Percentiles rank a stretch among this genome's conserved stretches.
Conservation (phyloP, 2,888 invertebrate species). For the Eledone cirrhosa region DNA sequence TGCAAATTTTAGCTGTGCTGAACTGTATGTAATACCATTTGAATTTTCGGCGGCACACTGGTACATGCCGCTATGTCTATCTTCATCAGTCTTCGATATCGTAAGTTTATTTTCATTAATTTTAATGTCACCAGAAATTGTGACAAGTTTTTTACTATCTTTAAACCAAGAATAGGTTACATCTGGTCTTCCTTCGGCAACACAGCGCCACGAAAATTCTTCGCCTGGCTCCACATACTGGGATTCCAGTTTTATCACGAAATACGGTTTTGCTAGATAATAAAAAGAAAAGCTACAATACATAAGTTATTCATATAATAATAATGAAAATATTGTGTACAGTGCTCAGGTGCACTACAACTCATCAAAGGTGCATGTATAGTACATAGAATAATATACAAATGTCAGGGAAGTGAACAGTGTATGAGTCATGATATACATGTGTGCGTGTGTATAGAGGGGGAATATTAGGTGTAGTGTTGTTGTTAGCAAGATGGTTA, state of each 20-base stretch:
- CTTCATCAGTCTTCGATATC: slow-evolving; percentile 42
- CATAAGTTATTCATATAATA: no score
- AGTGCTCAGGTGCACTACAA: no score
- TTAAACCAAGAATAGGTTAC: slow-evolving; percentile 54
- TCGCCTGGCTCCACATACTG: slow-evolving; percentile 56
- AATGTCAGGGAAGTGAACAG: no score
- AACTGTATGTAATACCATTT: slow-evolving; percentile 83
- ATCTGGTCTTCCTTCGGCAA: slow-evolving; percentile 53
- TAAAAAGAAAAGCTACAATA: background rate
- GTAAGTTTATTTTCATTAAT: slow-evolving; percentile 45
- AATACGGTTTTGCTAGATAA: slow-evolving; percentile 57
- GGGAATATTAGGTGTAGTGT: no score
- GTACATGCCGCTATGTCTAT: slow-evolving; percentile 88
- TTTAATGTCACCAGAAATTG: slow-evolving; percentile 38
- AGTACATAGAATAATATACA: no score
- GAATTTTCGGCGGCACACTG: slow-evolving; percentile 92
- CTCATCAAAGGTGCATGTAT: no score
- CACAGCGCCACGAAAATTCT: slow-evolving; percentile 58
- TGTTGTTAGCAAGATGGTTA: no score
- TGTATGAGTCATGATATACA: no score
- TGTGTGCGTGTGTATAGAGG: no score
- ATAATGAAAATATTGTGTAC: no score
- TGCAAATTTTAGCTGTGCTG: slow-evolving; percentile 87
- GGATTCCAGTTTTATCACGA: slow-evolving; percentile 56
- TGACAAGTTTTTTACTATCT: slow-evolving; percentile 44